Evolutionary conservation across 2,113 vertebrate genomes (phyloP).

Genomic region (Oreotrochilus melanogaster): DNA sequence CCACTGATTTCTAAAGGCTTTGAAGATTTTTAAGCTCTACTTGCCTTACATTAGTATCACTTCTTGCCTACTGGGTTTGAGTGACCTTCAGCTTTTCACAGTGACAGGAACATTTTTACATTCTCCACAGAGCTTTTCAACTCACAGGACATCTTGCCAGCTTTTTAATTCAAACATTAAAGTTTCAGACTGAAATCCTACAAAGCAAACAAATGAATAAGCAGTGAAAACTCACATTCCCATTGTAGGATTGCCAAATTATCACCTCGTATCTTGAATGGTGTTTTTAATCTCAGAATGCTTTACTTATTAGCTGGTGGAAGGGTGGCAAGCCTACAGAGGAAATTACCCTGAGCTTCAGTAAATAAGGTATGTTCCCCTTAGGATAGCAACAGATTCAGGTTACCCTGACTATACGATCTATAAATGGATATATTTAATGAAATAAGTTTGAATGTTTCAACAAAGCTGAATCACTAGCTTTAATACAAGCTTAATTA

Average conservation of each 20-base stretch:
- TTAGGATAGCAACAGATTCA: constrained; percentile 17
- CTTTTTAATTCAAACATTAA: background rate
- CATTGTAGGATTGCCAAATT: constrained; percentile 43
- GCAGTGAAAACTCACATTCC: constrained; percentile 10
- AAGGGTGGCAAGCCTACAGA: background rate
- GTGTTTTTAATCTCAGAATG: constrained; percentile 44
- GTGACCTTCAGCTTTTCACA: background rate
- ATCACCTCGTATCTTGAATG: constrained; percentile 20
- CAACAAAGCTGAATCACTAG: background rate
- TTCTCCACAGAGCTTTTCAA: background rate
- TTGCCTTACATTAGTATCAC: background rate
- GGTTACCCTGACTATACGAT: background rate
- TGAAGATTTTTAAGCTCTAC: background rate
- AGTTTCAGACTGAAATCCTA: background rate
- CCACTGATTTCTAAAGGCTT: background rate
- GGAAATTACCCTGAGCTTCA: constrained; percentile 58
- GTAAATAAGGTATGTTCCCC: constrained; percentile 44
- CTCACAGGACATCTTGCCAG: background rate
- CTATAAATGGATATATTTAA: constrained; percentile 15
- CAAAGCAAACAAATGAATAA: constrained; percentile 30
- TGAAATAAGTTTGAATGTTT: background rate
- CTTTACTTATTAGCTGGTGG: constrained; percentile 25
- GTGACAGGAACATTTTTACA: background rate
- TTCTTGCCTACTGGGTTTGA: background rate
- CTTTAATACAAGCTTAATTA: background rate